Base-by-base conservation (phyloP, 2,797 vertebrate species). In the Myoxocephalus aenaeus region DNA sequence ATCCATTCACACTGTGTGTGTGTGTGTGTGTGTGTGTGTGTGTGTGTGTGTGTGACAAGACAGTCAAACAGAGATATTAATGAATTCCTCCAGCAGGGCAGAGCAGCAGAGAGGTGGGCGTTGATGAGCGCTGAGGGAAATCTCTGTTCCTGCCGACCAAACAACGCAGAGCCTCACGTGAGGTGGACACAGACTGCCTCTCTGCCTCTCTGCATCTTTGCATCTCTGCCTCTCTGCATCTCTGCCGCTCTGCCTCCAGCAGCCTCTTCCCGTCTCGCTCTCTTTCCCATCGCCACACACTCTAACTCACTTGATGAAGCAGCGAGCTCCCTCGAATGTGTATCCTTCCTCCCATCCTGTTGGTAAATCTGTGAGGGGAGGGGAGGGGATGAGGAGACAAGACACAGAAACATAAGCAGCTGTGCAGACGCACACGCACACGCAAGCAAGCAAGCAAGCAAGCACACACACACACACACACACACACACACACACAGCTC, bases 311-410 rank as follows among this genome's bases (percentile, higher is more conserved):
- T 99, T 98, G 94, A 99, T 97, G 94, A 98, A 99, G 86, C 98
- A 99, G 91, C 97, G 96, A 81, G 97, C 97, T 83, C 97, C 97
- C 92, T 99, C 97, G 79, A 99, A 99, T 15, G 97, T 98, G 83
- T 96, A 99, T 20, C 97, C 97, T 95, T 99, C 97, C 89, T 99
- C 97, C 97, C 97, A 99, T 83, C 97, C 97, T 65, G 97, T 97
- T 48, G 97, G 97, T 92, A 99, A 93, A 95, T 99, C 97, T 99
- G 94, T 1, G 63, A 72, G 62, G 46, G 75, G 25, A 93, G 81
- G 75, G 70, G 82, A 77, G 22, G 69, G 77, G 53, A 4, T 12
- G 20, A 38, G 11, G 57, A 79, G 65, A 68, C 15, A 77, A 75
- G n/a, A 72, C 44, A 73, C 46, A 65, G 36, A 62, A 48, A 36